Evolutionary conservation across 2,888 invertebrate genomes (phyloP).

Genomic region (Aphelenchoides bicaudatus): DNA sequence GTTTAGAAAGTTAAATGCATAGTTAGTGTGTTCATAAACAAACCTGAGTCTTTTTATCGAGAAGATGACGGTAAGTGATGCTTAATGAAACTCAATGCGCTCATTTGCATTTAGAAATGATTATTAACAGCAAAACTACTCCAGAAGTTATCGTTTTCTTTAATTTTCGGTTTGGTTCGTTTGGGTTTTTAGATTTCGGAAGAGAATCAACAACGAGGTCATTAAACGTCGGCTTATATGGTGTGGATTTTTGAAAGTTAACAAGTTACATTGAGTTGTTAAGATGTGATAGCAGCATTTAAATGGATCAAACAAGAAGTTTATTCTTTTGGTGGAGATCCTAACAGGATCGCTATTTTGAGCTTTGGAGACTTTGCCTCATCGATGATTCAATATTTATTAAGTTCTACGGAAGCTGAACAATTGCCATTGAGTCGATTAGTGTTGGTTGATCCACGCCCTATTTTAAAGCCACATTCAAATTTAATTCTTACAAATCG

Average conservation of each 20-base stretch:
- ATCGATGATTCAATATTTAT: neutral
- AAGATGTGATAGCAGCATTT: conserved; percentile 5
- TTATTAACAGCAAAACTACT: too few relatives aligned
- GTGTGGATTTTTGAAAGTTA: neutral
- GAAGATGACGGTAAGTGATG: too few relatives aligned
- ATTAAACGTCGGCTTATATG: conserved; percentile 15
- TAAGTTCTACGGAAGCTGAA: neutral
- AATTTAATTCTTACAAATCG: neutral
- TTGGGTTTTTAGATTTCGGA: conserved; percentile 15
- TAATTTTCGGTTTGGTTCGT: conserved; percentile 8
- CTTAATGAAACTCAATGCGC: too few relatives aligned
- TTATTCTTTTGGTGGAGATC: conserved; percentile 1
- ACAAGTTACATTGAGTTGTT: neutral
- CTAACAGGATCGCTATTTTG: neutral
- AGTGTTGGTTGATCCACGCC: neutral
- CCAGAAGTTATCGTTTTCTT: conserved; percentile 9
- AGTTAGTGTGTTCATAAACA: too few relatives aligned
- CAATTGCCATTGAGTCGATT: neutral
- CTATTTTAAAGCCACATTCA: neutral
- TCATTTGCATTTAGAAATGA: too few relatives aligned
- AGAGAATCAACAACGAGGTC: neutral
- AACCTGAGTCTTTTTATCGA: too few relatives aligned
- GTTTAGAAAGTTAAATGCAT: too few relatives aligned
- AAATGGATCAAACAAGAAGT: conserved; percentile 4
- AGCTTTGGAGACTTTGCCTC: neutral